A percentile compares a stretch with the other conserved stretches of the same genome.
Conservation (phyloP, 2,113 vertebrate genomes). For the Ophiodon elongatus region DNA sequence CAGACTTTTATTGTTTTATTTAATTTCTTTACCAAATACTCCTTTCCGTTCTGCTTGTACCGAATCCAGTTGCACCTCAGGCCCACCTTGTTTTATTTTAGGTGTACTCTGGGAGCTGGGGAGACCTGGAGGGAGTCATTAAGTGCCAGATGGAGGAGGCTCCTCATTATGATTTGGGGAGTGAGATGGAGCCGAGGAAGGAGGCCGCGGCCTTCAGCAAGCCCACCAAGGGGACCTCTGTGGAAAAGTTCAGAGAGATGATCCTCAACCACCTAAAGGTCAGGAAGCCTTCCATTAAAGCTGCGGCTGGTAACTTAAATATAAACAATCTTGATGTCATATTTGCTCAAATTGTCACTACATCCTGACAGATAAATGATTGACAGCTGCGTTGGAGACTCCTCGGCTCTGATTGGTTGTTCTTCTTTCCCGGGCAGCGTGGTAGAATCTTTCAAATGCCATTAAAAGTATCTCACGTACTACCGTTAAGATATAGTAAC, state of each 20-base stretch:
- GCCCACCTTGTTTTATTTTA: conserved; percentile 59
- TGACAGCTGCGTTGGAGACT: not conserved
- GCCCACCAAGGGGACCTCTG: conserved; percentile 95
- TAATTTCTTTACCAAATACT: not conserved
- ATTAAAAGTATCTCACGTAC: not conserved
- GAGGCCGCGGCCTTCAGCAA: conserved; percentile 91
- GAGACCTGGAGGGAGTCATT: conserved; percentile 93
- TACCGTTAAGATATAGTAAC: not conserved
- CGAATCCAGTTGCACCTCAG: conserved; percentile 3
- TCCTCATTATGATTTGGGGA: conserved; percentile 89
- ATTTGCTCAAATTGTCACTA: not conserved
- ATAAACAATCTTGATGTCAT: not conserved
- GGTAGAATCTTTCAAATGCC: not conserved
- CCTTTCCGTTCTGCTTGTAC: not conserved
- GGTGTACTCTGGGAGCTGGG: conserved; percentile 96
- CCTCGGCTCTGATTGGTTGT: not conserved
- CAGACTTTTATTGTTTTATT: conserved; percentile 24
- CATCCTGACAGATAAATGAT: not conserved
- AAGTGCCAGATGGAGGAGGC: conserved; percentile 95
- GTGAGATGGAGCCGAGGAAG: conserved; percentile 91
- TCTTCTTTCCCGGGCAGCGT: not conserved
- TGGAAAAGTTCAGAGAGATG: conserved; percentile 98
- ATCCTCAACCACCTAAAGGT: conserved; percentile 94
- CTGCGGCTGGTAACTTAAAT: not conserved
- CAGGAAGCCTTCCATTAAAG: conserved; percentile 11